These are phyloP conservation scores for Melieria omissa DNA, from an alignment of 2,888 invertebrate genomes.

Conservation along the genomic window DNA sequence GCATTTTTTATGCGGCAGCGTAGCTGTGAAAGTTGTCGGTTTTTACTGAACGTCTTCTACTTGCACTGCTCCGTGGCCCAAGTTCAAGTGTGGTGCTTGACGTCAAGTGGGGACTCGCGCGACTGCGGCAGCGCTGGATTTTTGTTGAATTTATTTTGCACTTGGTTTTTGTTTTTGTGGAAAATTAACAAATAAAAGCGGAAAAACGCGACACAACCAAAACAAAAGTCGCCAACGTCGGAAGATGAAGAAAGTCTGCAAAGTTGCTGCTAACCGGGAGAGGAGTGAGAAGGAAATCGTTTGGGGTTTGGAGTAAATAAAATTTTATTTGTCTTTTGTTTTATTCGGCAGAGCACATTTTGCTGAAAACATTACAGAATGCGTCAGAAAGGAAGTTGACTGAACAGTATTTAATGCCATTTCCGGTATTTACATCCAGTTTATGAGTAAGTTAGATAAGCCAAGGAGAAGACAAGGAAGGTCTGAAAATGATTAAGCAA, in stretches of 20 bases:
- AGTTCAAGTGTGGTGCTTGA: constrained; percentile 2
- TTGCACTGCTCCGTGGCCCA: background rate
- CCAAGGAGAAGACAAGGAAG: background rate
- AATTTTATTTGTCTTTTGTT: constrained; percentile 38
- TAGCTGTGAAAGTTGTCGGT: constrained; percentile 11
- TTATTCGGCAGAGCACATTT: constrained; percentile 20
- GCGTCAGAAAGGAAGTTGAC: no score
- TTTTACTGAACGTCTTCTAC: background rate
- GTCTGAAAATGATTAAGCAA: background rate
- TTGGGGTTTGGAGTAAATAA: constrained; percentile 29
- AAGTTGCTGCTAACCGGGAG: constrained; percentile 9
- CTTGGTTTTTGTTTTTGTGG: constrained; percentile 13
- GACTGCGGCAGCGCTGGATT: background rate
- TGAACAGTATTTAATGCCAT: no score
- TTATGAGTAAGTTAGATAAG: background rate
- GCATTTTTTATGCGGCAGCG: background rate
- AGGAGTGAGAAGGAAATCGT: background rate
- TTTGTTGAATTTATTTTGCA: constrained; percentile 10
- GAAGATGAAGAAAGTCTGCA: constrained; percentile 7
- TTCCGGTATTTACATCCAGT: no score
- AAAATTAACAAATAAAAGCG: constrained; percentile 33
- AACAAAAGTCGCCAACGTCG: constrained; percentile 9
- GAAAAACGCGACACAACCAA: constrained; percentile 14
- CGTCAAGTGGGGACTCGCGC: background rate
- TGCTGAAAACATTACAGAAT: background rate